These are phyloP conservation scores for Buceros bicornis DNA, from an alignment of 2,797 vertebrate species.

Conservation along the genomic window DNA sequence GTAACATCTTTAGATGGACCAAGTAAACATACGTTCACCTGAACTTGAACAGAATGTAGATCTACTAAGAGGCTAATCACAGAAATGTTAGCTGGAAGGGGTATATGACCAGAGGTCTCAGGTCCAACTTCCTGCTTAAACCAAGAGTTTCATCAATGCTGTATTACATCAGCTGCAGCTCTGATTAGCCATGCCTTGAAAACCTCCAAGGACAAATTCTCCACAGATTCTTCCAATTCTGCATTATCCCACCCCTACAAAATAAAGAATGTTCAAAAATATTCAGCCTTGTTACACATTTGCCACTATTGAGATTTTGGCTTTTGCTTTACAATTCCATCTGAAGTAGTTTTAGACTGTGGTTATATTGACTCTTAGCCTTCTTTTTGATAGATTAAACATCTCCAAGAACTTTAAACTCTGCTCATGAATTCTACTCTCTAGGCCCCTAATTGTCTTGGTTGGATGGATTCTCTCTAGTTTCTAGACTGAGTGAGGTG, in stretches of 20 bases:
- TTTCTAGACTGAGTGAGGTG: background rate
- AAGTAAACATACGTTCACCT: background rate
- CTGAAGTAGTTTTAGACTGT: background rate
- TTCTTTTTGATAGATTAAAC: background rate
- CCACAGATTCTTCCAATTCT: background rate
- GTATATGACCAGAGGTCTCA: background rate
- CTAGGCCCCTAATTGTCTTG: background rate
- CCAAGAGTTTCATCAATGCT: background rate
- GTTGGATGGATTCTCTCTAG: background rate
- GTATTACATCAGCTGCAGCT: background rate
- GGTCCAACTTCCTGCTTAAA: background rate
- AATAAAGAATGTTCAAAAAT: background rate
- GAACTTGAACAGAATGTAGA: background rate
- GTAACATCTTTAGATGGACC: background rate
- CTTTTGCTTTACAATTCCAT: background rate
- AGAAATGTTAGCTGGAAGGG: background rate
- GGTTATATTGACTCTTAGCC: background rate
- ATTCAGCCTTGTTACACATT: background rate
- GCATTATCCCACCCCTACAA: background rate
- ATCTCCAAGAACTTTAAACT: background rate
- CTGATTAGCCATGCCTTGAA: background rate
- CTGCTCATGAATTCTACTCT: background rate
- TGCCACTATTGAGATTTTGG: background rate
- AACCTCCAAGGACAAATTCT: background rate
- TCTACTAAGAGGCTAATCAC: background rate